Percentiles rank a stretch among this genome's conserved stretches.
These are phyloP conservation scores for Solenodon paradoxus DNA, from an alignment of 2,113 vertebrate genomes.

Conservation along the genomic window DNA sequence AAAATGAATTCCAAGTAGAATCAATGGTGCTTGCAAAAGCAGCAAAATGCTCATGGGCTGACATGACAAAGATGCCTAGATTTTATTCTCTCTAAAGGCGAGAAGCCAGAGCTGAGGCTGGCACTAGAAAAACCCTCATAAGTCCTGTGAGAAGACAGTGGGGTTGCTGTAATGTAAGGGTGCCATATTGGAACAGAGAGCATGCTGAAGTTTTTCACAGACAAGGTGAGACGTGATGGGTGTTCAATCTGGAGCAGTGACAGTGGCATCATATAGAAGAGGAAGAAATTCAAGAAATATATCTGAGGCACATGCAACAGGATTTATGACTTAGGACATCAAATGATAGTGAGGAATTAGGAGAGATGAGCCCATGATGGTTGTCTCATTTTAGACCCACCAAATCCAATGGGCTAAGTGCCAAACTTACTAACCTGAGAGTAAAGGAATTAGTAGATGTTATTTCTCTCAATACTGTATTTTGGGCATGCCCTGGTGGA, in stretches of 20 bases:
- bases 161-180: not conserved
- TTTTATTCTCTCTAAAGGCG: not conserved
- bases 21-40: not conserved
- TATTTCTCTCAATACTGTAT: not conserved
- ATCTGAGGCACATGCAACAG: accelerated
- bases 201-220: not conserved
- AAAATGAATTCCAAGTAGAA: not conserved
- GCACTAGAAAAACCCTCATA: not conserved
- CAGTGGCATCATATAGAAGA: not conserved
- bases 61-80: not conserved
- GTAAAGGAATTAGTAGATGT: accelerated
- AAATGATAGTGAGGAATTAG: not conserved
- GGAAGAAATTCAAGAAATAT: not conserved
- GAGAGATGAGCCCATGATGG: not conserved
- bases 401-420: no score
- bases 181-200: not conserved
- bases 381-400: not conserved
- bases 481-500: no score
- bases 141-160: not conserved
- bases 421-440: not conserved
- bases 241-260: not conserved
- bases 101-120: not conserved
- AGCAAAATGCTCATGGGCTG: not conserved
- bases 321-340: accelerated
- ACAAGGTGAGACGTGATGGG: not conserved